These are phyloP conservation scores for Emys orbicularis DNA, from an alignment of 2,797 vertebrate species.

Conservation along the genomic window DNA sequence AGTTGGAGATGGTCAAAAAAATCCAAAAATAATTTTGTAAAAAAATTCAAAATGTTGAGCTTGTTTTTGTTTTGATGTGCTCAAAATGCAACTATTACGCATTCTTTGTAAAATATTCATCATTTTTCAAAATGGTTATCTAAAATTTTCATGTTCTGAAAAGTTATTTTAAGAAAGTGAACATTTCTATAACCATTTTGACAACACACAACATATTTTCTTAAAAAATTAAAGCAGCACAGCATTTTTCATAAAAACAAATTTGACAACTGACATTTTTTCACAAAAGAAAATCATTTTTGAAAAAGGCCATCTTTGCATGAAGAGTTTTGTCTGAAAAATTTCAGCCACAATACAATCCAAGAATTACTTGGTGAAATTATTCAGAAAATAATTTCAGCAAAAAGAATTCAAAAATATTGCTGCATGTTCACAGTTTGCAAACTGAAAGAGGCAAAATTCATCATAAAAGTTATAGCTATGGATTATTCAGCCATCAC, in stretches of 20 bases:
- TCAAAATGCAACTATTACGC: not conserved
- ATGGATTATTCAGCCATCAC: not conserved
- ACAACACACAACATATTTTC: not conserved
- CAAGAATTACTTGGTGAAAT: not conserved
- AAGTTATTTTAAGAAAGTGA: not conserved
- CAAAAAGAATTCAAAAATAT: not conserved
- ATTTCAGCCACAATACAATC: not conserved
- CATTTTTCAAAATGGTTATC: not conserved
- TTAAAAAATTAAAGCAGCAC: not conserved
- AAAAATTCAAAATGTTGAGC: not conserved
- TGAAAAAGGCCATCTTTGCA: not conserved
- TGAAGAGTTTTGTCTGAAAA: not conserved
- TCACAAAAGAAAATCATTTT: not conserved
- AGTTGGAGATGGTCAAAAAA: not conserved
- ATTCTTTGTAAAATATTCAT: not conserved
- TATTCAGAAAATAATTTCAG: not conserved
- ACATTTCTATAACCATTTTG: not conserved
- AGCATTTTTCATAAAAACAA: not conserved
- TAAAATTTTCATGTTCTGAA: not conserved
- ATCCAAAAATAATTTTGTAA: not conserved
- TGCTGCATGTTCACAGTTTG: slow-evolving; percentile 1
- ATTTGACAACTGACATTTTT: not conserved
- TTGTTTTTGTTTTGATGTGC: not conserved
- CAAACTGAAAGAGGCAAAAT: not conserved
- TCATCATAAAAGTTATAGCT: not conserved